Conservation (phyloP, 2,113 vertebrate species). For the Marcusenius ussheri region DNA sequence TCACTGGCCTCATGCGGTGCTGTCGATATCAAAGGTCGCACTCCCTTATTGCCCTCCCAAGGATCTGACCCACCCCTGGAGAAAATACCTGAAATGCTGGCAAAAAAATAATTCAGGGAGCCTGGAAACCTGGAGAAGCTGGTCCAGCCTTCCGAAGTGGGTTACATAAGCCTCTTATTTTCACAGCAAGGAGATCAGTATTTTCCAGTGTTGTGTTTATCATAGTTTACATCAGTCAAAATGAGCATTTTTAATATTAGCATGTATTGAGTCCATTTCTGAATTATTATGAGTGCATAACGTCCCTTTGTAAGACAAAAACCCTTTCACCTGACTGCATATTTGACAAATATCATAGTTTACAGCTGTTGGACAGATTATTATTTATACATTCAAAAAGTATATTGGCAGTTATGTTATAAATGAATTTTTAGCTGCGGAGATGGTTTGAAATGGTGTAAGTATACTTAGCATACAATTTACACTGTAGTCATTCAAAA, state of each 20-base stretch:
- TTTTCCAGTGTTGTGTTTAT: not conserved
- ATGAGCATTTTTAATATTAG: not conserved
- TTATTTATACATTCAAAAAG: not conserved
- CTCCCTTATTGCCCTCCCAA: constrained; percentile 21
- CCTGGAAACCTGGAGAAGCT: not conserved
- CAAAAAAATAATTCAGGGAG: not conserved
- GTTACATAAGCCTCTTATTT: not conserved
- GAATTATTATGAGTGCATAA: not conserved
- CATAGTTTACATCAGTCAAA: not conserved
- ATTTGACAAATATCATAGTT: not conserved
- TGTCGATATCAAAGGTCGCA: not conserved
- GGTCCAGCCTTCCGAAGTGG: not conserved
- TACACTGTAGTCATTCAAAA: not conserved
- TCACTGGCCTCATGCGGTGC: constrained; percentile 38
- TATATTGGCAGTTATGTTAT: not conserved
- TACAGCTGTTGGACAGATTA: not conserved
- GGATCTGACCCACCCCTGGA: not conserved
- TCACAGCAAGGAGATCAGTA: not conserved
- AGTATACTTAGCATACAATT: not conserved
- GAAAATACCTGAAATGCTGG: not conserved
- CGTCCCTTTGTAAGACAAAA: not conserved
- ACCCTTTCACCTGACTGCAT: not conserved
- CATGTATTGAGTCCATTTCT: not conserved
- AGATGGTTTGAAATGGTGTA: not conserved
- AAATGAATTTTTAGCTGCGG: not conserved